Percentiles rank a stretch among this genome's conserved stretches.
Evolutionary conservation across 2,797 vertebrate species (phyloP).

Genomic region (Tiaroga cobitis): DNA sequence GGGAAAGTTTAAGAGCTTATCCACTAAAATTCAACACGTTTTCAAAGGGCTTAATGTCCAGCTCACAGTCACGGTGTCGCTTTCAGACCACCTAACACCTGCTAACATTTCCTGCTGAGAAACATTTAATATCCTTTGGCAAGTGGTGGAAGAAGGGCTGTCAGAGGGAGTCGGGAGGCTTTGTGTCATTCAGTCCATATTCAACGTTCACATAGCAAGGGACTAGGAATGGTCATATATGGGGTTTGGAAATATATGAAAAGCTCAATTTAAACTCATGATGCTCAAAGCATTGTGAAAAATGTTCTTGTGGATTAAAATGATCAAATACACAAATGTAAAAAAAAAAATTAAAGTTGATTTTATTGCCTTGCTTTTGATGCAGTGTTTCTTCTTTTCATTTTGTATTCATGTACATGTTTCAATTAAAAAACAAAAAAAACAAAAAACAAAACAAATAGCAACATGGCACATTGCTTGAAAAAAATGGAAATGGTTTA

Average conservation of each 20-base stretch:
- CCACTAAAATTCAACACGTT: slow-evolving; percentile 44
- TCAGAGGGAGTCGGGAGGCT: not conserved
- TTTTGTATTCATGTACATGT: not conserved
- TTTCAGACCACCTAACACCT: slow-evolving; percentile 59
- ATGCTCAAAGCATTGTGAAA: not conserved
- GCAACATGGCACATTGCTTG: not conserved
- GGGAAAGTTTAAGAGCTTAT: slow-evolving; percentile 57
- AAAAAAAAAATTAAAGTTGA: not conserved
- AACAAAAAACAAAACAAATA: not conserved
- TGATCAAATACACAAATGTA: not conserved
- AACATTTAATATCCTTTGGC: slow-evolving; percentile 64
- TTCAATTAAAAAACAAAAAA: too few species aligned
- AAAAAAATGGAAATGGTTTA: not conserved
- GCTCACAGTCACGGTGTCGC: slow-evolving; percentile 9
- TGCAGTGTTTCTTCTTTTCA: not conserved
- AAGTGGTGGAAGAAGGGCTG: slow-evolving; percentile 21
- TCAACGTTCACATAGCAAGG: slow-evolving; percentile 13
- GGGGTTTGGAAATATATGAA: not conserved
- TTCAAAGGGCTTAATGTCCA: slow-evolving; percentile 52
- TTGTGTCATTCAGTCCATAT: not conserved
- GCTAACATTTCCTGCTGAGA: slow-evolving; percentile 68
- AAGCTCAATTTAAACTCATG: not conserved
- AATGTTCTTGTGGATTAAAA: not conserved
- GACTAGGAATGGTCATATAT: not conserved
- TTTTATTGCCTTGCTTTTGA: not conserved